Conservation (phyloP, 2,797 vertebrate species). For the Lacerta bilineata region DNA sequence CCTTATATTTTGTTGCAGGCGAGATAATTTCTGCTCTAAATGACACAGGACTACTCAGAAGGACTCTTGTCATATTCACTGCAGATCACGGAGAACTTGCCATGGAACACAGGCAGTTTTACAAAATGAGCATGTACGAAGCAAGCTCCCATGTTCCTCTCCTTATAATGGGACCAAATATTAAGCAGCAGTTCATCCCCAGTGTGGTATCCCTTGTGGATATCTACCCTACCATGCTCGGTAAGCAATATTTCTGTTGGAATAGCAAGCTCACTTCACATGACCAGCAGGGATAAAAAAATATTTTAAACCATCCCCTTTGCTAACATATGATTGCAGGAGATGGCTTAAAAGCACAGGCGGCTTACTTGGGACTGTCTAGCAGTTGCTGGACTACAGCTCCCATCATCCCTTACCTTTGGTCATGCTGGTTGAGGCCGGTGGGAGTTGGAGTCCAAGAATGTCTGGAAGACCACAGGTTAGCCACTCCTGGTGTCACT, state of each 20-base stretch:
- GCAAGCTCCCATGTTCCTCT: constrained; percentile 95
- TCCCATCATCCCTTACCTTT: too few species aligned
- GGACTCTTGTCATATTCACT: constrained; percentile 90
- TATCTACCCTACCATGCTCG: constrained; percentile 93
- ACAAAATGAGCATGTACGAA: constrained; percentile 99
- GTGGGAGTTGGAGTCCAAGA: too few species aligned
- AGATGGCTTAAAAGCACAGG: neutral
- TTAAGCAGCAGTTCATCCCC: constrained; percentile 82
- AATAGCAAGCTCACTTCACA: neutral
- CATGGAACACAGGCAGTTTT: constrained; percentile 98
- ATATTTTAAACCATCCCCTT: neutral
- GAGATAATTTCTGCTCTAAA: constrained; percentile 87
- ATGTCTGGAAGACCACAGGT: too few species aligned
- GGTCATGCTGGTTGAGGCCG: too few species aligned
- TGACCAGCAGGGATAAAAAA: neutral
- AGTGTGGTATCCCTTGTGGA: constrained; percentile 93
- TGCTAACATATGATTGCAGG: neutral
- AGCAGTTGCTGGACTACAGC: too few species aligned
- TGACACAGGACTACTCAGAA: constrained; percentile 83
- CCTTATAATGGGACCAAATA: constrained; percentile 88
- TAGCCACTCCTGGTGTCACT: neutral
- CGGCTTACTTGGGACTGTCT: too few species aligned
- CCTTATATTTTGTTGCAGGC: constrained; percentile 78
- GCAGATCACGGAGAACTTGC: constrained; percentile 96
- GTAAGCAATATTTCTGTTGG: constrained; percentile 78